Base-by-base conservation (phyloP, 1,140 invertebrate genomes). In the Nilaparvata lugens region DNA sequence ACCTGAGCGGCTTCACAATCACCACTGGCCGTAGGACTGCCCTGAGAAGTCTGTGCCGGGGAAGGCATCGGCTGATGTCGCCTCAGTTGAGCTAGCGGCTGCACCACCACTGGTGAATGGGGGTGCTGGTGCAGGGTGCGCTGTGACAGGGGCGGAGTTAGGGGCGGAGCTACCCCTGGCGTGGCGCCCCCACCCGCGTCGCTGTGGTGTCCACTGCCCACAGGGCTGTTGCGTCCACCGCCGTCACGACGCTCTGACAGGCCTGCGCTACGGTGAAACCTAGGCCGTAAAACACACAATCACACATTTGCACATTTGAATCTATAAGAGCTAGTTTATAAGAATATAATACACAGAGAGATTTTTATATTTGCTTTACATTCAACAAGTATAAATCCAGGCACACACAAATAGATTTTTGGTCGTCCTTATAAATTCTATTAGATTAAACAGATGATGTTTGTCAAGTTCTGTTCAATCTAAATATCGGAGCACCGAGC, bases 251-350 rank as follows among this genome's bases (percentile, higher is more conserved):
- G 16, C 13, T 55, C 59, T 52, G 83, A 86, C 38, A 98, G 74
- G 7, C 96, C 97, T 54, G 95, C 95, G 67, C 93, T 97, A 66
- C 92, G 83, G 72, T 98, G 94, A 77, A 97, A 98, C 66, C 95
- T 81, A 45, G 9, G 48, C 55, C 45, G 45, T 4, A 40, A 1
- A 11, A 65, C 4, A n/a, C 3, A 43, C 19, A 16, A 54, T 35
- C 6, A 25, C 31, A 48, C 14, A 57, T 19, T 1, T 4, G 7
- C 7, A 4, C 7, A 7, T 28, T 28, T 7, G 7, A 28, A 28
- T 28, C 3, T 28, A 7, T 28, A 4, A 28, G 25, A 28, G 7
- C 3, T 28, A 7, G 7, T 28, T n/a, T n/a, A n/a, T 3, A 28
- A 4, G 25, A 28, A 28, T 28, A 28, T 28, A 4, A 4, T 28